Conservation (phyloP, 2,797 vertebrate species). For the Oreonectes daqikongensis region DNA sequence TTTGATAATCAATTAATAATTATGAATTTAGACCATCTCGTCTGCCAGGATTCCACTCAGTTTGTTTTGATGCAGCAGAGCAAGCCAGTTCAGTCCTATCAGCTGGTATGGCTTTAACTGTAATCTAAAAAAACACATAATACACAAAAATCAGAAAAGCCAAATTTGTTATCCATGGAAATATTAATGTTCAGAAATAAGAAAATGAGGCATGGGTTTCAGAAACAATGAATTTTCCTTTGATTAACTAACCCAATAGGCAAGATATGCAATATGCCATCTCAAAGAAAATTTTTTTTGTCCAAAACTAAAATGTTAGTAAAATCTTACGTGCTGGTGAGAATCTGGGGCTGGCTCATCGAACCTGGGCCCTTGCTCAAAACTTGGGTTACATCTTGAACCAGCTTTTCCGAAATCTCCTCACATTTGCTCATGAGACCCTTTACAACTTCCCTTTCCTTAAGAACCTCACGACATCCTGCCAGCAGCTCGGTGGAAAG, state of each 20-base stretch:
- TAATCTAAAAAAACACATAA: conserved; percentile 69
- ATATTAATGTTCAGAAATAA: too few species aligned
- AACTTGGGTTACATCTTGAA: conserved; percentile 78
- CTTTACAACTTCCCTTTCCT: conserved; percentile 82
- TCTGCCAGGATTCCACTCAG: conserved; percentile 87
- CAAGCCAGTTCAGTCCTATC: conserved; percentile 86
- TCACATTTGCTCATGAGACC: conserved; percentile 87
- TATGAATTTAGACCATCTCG: conserved; percentile 78
- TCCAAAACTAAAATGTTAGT: neutral
- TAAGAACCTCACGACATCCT: conserved; percentile 81
- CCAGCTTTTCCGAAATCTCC: conserved; percentile 81
- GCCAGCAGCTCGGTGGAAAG: conserved; percentile 81
- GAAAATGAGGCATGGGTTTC: too few species aligned
- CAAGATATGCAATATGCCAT: neutral
- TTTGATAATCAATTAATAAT: neutral
- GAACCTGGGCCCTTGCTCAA: conserved; percentile 75
- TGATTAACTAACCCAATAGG: too few species aligned
- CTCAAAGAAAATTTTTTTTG: neutral
- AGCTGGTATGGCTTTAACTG: conserved; percentile 86
- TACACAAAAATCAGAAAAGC: neutral
- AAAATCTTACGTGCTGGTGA: conserved; percentile 77
- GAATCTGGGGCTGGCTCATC: conserved; percentile 77
- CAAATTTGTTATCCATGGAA: neutral
- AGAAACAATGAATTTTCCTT: too few species aligned
- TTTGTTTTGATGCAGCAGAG: conserved; percentile 81